Conservation (phyloP, 2,888 invertebrate species). For the Byasa hedistus region DNA sequence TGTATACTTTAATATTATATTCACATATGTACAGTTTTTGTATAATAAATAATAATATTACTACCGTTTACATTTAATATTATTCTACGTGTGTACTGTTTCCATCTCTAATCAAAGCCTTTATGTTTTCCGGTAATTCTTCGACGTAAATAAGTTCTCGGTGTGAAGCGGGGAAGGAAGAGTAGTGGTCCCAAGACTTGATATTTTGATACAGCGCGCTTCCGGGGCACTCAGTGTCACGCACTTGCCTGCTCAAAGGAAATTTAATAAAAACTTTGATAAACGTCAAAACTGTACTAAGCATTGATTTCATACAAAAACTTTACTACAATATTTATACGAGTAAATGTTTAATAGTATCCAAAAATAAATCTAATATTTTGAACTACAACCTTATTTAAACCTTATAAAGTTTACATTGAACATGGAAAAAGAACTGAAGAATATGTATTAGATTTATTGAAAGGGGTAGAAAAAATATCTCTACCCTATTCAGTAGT, state of each 20-base stretch:
- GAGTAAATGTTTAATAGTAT: too few species aligned
- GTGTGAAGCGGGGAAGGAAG: conserved; percentile 48
- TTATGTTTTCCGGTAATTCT: conserved; percentile 41
- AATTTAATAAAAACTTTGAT: too few species aligned
- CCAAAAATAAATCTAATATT: too few species aligned
- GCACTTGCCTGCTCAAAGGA: conserved; percentile 45
- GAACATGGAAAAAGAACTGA: too few species aligned
- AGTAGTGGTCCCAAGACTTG: conserved; percentile 79
- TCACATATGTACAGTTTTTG: conserved; percentile 9
- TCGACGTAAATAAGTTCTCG: conserved; percentile 44
- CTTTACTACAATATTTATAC: too few species aligned
- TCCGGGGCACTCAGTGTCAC: conserved; percentile 83
- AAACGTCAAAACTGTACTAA: too few species aligned
- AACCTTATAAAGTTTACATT: too few species aligned
- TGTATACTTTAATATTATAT: neutral
- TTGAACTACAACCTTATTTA: too few species aligned
- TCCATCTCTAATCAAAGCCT: conserved; percentile 31
- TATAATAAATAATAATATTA: conserved; percentile 7
- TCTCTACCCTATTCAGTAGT: too few species aligned
- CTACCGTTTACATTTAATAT: neutral
- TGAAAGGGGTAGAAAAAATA: too few species aligned
- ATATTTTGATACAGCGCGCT: conserved; percentile 80
- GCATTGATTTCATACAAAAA: too few species aligned
- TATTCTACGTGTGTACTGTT: conserved; percentile 16
- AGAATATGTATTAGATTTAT: too few species aligned